Base-by-base conservation (phyloP, 2,797 vertebrate genomes). In the Labeo calbasu region DNA sequence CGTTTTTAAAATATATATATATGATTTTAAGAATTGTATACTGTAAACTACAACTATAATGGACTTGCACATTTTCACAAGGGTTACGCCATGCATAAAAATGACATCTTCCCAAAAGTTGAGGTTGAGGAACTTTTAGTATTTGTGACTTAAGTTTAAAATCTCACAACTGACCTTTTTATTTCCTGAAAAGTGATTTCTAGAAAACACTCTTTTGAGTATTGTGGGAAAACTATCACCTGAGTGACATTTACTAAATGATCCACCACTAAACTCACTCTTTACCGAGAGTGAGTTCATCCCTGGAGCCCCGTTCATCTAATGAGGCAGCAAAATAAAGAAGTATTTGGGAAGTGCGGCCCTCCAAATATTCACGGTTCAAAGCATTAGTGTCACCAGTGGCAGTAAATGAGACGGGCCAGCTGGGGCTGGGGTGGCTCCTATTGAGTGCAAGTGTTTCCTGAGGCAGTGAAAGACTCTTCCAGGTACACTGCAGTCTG, bases 251-350 rank as follows among this genome's bases (percentile, higher is more conserved):
- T 70, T 75, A 69, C 79, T 70, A 65, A 80, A 84, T 48, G 66
- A 88, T 82, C 85, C 85, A 84, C 84, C 82, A 69, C 83, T 84
- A 83, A 85, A 84, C 73, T 72, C 40, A 69, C 59, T 85, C 71
- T 55, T 85, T 76, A 81, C 82, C n/a, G 71, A 81, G 85, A 72
- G 72, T 28, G 50, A 65, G 51, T 28, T 5, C 13, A 57, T 91
- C 90, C 86, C 90, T 23, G 59, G 90, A 90, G 88, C 57, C 63
- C 85, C 77, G 15, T 87, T 85, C 84, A 19, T 76, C 79, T 90
- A 92, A 93, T 79, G 50, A 92, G 87, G 40, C 87, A 83, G 28
- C 51, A 90, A 90, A 93, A 89, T 90, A 83, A 87, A 88, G 87
- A 75, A 85, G 63, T 86, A 86, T 87, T 89, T 90, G 89, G 73